phyloP scores from a whole-genome alignment of 2,888 invertebrate species.

The Brenthis hecate region DNA sequence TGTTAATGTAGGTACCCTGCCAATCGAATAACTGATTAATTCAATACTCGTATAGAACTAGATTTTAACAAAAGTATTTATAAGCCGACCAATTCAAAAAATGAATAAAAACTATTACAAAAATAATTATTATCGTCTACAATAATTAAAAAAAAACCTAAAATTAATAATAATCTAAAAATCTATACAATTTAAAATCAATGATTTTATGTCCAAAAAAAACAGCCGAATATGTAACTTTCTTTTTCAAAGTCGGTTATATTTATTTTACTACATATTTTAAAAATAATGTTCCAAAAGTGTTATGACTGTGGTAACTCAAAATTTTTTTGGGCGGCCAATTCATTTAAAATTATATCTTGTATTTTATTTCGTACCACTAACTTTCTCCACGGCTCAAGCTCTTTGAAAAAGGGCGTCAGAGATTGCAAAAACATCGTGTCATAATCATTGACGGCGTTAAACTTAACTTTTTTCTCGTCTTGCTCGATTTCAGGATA shows the following conservation, averaged over 20 bases:
- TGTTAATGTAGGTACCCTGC: too few relatives aligned
- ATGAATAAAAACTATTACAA: too few relatives aligned
- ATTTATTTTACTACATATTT: neutral
- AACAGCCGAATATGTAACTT: neutral
- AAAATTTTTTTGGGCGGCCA: constrained; percentile 20
- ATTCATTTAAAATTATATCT: constrained; percentile 56
- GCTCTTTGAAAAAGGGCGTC: constrained; percentile 54
- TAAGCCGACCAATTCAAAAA: too few relatives aligned
- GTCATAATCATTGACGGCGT: constrained; percentile 50
- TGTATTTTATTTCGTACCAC: constrained; percentile 61
- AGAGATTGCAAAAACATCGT: constrained; percentile 61
- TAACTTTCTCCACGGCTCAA: constrained; percentile 58
- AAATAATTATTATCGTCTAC: too few relatives aligned
- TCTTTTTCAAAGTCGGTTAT: too few relatives aligned
- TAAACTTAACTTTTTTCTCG: neutral
- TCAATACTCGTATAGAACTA: too few relatives aligned
- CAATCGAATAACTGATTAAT: too few relatives aligned
- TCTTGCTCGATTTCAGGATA: neutral
- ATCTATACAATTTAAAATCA: too few relatives aligned
- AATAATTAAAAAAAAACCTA: too few relatives aligned
- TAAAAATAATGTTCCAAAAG: neutral
- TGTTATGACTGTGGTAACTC: constrained; percentile 10
- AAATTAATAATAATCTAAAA: too few relatives aligned
- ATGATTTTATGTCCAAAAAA: too few relatives aligned
- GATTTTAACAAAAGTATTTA: too few relatives aligned